Conservation (phyloP, 2,797 vertebrate species). For the Xerus rutilus region DNA sequence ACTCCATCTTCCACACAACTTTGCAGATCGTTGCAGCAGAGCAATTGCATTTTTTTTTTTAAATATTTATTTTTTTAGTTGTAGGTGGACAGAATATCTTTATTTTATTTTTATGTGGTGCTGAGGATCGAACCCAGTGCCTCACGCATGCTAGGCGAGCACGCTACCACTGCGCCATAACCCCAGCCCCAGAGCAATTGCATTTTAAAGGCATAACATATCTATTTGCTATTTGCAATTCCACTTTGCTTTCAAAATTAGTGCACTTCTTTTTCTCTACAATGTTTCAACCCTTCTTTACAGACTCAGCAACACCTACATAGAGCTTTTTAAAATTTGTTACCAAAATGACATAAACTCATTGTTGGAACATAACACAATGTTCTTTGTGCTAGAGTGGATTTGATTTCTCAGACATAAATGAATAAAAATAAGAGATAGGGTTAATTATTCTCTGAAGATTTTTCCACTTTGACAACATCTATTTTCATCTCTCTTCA, state of each 20-base stretch:
- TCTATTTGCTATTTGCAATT: background rate
- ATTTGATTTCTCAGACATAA: slow-evolving; percentile 71
- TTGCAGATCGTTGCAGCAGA: background rate
- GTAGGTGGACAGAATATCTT: no score
- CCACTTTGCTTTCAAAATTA: background rate
- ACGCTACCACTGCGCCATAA: no score
- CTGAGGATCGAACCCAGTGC: no score
- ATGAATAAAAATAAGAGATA: slow-evolving; percentile 78
- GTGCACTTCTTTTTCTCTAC: background rate
- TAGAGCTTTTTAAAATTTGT: slow-evolving; percentile 57
- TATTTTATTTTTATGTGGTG: no score
- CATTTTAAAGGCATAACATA: background rate
- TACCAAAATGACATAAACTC: slow-evolving; percentile 69
- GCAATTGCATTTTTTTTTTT: background rate
- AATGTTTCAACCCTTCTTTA: background rate
- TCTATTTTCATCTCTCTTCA: slow-evolving; percentile 15
- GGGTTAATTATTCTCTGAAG: slow-evolving; percentile 77
- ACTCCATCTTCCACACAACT: background rate
- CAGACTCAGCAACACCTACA: background rate
- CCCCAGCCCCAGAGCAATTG: background rate
- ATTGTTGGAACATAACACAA: slow-evolving; percentile 75
- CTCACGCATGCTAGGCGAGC: no score
- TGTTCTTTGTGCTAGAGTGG: slow-evolving; percentile 23
- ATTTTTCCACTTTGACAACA: slow-evolving; percentile 23
- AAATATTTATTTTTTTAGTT: no score